Base-by-base conservation (phyloP, 1,140 invertebrate genomes). In the Aphis gossypii region DNA sequence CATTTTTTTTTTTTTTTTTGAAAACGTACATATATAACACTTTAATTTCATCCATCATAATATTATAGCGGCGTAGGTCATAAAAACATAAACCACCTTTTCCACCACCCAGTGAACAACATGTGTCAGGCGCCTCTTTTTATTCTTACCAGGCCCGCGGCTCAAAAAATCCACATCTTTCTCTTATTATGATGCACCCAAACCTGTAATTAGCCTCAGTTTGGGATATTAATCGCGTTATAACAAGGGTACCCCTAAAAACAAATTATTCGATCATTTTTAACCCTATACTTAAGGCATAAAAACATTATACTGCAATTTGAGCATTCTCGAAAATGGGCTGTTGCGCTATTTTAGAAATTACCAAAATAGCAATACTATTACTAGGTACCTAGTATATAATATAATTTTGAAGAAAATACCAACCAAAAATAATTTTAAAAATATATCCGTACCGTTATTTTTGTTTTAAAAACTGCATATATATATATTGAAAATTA, bases 71-170 rank as follows among this genome's bases (percentile, higher is more conserved):
- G 90, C 44, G 48, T 48, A 44, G 89, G 89, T 68, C 89, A 41
- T 93, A 93, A 93, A 93, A 93, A 84, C 92, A 93, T 93, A 93
- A 93, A 93, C 92, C 92, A 93, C 92, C 92, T 93, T 76, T 93
- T 93, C 44, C 46, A 44, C 76, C 92, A 84, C 82, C 76, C 68
- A 54, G 76, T 6, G 90, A 48, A 51, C 68, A 51, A 93, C 92
- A 93, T 93, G 48, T 93, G 92, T 35, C 46, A 93, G 82, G 92
- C 92, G 92, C 92, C 92, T 86, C 46, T 84, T 51, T 93, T 56
- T 84, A 30, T 82, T 7, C 48, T 35, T 83, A 38, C 23, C 2
- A 86, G 25, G 48, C 92, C 82, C 82, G 23, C 76, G 76, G 92
- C 46, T n/a, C n/a, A n/a, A 54, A 84, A 93, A 93, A 84, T 84